A percentile compares a stretch with the other conserved stretches of the same genome.
Conservation (phyloP, 2,888 invertebrate genomes). For the Petrolisthes manimaculis region DNA sequence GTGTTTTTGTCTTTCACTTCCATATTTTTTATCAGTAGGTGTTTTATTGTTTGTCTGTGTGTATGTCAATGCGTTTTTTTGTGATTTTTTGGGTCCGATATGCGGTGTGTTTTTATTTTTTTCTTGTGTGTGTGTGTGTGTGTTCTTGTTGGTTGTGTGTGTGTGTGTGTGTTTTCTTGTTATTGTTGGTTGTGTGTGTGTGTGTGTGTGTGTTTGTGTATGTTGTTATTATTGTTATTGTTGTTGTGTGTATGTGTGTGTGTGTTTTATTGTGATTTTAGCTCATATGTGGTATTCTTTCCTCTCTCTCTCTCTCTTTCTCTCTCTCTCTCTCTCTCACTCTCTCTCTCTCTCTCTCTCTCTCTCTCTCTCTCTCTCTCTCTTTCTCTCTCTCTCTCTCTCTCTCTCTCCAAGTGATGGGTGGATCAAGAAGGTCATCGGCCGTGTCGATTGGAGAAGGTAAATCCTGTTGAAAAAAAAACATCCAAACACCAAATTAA, state of each 20-base stretch:
- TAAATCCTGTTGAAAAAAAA: conserved; percentile 61
- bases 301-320: not conserved
- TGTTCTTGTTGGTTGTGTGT: not conserved
- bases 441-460: conserved; percentile 64
- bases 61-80: not conserved
- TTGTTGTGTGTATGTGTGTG: too few relatives aligned
- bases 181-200: too few relatives aligned
- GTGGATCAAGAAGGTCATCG: conserved; percentile 62
- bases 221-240: too few relatives aligned
- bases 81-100: not conserved
- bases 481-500: too few relatives aligned
- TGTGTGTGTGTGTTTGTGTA: too few relatives aligned
- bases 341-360: not conserved
- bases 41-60: not conserved
- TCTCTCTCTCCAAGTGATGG: conserved; percentile 36
- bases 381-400: not conserved
- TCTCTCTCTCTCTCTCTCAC: not conserved
- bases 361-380: not conserved
- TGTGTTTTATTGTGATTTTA: too few relatives aligned
- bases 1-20: not conserved
- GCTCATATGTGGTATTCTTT: too few relatives aligned
- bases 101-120: conserved; percentile 21
- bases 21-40: not conserved
- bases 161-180: too few relatives aligned
- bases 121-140: conserved; percentile 20